Evolutionary conservation across 2,797 vertebrate species (phyloP), one percentile per base, ranked within the genome.

Genomic region (Artibeus jamaicensis): DNA sequence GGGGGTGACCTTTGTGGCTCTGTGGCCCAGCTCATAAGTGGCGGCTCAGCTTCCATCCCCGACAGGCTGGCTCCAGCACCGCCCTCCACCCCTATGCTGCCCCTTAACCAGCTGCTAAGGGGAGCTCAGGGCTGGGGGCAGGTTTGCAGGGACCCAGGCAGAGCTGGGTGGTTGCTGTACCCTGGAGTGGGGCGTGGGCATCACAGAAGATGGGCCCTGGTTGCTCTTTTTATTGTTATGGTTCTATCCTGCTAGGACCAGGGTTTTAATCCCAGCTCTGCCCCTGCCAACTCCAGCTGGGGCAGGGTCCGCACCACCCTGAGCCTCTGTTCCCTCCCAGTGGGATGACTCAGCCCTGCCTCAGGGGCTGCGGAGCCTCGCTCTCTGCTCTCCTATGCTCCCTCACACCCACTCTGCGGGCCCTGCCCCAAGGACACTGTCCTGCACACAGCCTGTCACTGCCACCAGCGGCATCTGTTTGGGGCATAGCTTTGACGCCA

Each of bases 61-160:
- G 48, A 53, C 65, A 77, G 55, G 24, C 85, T 44, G 48, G 32
- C 79, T 71, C 73, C 16, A 3, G n/a, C 2, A 9, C 44, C 74
- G 3, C 29, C 32, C 10, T 11, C 29, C 29, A 42, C 50, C 1
- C 11, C 5, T 59, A 29, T 9, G 6, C 78, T 0, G 0, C 42
- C 21, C 21, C 15, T 62, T 8, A 24, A 16, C 67, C 26, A 16
- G 39, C 76, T 34, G 77, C 78, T 62, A 0, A 46, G 0, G 0
- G 3, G 76, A 50, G 50, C 46, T 55, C 34, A 12, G 3, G 11
- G 53, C 7, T 1, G 70, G 78, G 44, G 19, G n/a, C 68, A 44
- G 53, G 77, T 39, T 68, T 73, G 26, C 34, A 9, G 85, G 79
- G 32, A 15, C 65, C 5, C 0, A 32, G 53, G n/a, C 18, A 5